Base-by-base conservation (phyloP, 2,113 vertebrate species). In the Halcyon senegalensis region DNA sequence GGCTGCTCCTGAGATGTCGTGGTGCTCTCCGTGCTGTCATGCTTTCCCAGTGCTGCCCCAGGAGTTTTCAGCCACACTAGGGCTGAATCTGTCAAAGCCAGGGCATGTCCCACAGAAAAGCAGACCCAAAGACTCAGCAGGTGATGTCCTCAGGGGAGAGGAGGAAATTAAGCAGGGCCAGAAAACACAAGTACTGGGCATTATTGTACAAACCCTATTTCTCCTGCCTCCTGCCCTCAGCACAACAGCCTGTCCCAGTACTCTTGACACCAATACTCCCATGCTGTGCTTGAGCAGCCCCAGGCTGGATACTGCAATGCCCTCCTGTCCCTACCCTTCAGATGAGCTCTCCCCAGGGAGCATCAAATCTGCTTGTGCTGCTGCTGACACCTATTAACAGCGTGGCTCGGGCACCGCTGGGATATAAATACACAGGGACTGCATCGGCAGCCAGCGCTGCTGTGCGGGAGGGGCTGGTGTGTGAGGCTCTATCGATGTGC, bases 171-270 rank as follows among this genome's bases (percentile, higher is more conserved):
- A 83, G 41, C 9, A 70, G 51, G 62, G 10, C 53, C 79, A 67
- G 64, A 60, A 63, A 85, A 68, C 0, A 0, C 11, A 55, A 55
- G 11, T 0, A 0, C 37, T 67, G 56, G 24, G 59, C 39, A 66
- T 18, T 64, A 33, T 44, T 19, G 28, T 43, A 68, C 2, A 13
- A 75, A 67, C 6, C 28, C 33, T 11, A 17, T 16, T 79, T 60
- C 60, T 91, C n/a, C 37, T 55, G 58, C 41, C 35, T 63, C 66
- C 46, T 23, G 24, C 37, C 37, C 60, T 85, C 46, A 74, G 44
- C 37, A 23, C 3, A 7, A 44, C 55, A 89, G 56, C 23, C 16
- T 13, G 19, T 27, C 37, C 43, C 37, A 0, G 0, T 60, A 37
- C 43, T 87, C 39, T 20, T 20, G 51, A 56, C 56, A 31, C n/a